phyloP scores from a whole-genome alignment of 2,797 vertebrate species.

The Muraenolepis orangiensis region DNA sequence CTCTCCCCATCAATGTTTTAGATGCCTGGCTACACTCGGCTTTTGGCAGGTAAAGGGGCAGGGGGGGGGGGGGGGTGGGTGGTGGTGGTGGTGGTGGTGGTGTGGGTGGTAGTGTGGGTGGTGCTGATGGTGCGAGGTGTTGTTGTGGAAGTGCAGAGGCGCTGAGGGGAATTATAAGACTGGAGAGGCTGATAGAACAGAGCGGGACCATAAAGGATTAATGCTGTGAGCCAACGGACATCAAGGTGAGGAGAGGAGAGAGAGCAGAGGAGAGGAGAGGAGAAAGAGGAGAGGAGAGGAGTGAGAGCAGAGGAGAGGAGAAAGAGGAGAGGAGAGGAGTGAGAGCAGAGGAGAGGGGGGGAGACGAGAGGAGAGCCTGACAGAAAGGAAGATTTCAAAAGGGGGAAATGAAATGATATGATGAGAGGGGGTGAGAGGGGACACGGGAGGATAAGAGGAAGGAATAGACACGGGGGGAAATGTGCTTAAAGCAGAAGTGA shows the following conservation, averaged over 20 bases:
- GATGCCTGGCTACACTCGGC: constrained; percentile 52
- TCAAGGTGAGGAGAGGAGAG: background rate
- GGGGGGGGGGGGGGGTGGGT: constrained; percentile 14
- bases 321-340: background rate
- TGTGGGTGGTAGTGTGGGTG: constrained; percentile 15
- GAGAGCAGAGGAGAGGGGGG: background rate
- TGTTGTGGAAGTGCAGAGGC: constrained; percentile 35
- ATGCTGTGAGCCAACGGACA: constrained; percentile 47
- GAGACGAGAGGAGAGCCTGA: background rate
- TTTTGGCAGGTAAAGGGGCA: constrained; percentile 44
- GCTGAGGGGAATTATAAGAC: constrained; percentile 63
- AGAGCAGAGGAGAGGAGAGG: background rate
- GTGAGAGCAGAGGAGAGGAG: constrained; percentile 4
- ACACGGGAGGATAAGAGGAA: background rate
- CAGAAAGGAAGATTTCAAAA: background rate
- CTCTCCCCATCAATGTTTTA: constrained; percentile 67
- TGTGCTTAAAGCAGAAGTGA: constrained; percentile 8
- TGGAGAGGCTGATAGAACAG: constrained; percentile 53
- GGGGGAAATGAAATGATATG: background rate
- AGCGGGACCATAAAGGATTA: constrained; percentile 56
- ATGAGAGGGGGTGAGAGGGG: background rate
- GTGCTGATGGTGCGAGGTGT: constrained; percentile 20
- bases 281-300: too few relatives aligned
- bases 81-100: constrained; percentile 30
- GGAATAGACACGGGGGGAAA: background rate